Evolutionary conservation across 1,140 invertebrate genomes (phyloP), one percentile per base, ranked within the genome.

Genomic region (Periplaneta americana): DNA sequence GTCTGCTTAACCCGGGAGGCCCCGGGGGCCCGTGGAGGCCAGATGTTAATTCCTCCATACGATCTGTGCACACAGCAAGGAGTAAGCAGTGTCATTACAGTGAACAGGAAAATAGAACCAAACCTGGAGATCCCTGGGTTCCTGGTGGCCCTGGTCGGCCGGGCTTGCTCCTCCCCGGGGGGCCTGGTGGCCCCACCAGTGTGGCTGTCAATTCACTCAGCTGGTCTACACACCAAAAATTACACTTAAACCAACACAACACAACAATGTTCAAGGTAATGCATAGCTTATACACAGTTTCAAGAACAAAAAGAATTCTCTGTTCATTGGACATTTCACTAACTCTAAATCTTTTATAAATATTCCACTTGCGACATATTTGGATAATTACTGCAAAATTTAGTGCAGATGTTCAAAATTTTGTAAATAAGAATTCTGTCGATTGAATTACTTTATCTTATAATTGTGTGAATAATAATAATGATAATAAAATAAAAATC

Each of bases 81-180:
- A 37, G 76, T 77, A 28, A 35, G 32, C 76, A 77, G 76, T 35
- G 74, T 31, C 11, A 15, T 48, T 15, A 15, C 39, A 17, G 39
- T 0, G 39, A 48, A 48, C 1, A 18, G 39, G n/a, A 48, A 48
- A 48, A 48, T 10, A 48, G n/a, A 48, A 48, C 28, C 79, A 66
- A 48, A 93, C 92, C 92, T 92, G 89, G 89, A 35, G 89, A 88
- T 87, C 93, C 92, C 87, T 92, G 92, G 57, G 86, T 85, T 83
- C 93, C 93, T 79, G 92, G 91, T 79, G 88, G 86, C 57, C 93
- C 93, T 82, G 90, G 90, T 84, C 89, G 87, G 80, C 92, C 92
- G 83, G 89, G 89, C 85, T 89, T 91, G 76, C 91, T 89, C 83
- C 88, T 86, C 74, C 92, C 82, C 76, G 92, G 92, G 31, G 90